Evolutionary conservation across 2,888 invertebrate species (phyloP), one percentile per base, ranked within the genome.

Genomic region (Cylindroiulus punctatus): DNA sequence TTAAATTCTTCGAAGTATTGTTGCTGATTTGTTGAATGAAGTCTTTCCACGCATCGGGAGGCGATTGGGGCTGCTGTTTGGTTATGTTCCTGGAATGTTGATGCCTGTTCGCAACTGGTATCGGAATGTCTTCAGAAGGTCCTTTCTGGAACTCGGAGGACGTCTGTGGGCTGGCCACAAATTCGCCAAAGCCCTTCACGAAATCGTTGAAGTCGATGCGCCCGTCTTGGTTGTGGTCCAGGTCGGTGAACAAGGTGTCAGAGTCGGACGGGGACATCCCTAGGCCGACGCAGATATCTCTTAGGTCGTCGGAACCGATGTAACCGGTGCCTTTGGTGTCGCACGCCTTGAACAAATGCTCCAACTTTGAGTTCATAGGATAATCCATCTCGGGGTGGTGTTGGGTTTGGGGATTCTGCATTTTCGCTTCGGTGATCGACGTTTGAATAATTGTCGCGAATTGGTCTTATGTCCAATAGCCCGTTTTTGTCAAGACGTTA

Each of bases 141-240:
- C 44, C 26, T 7, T 26, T 40, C 5, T 44, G 40, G 40, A n/a
- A 30, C 17, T 30, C 30, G 14, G 40, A 83, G 12, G 86, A 26
- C 26, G 57, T 81, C 30, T 81, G 42, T 22, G 42, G 81, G 82
- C 26, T 82, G 44, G 65, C 36, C 1, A 91, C 87, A 87, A 90
- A 91, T 87, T 91, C 91, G 1, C 90, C 88, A 87, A 93, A 93
- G 4, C 93, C 93, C 86, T 90, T 90, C 3, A 91, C 90, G 88
- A 93, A 93, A 89, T 93, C 93, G 1, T 91, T 90, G 86, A 92
- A 91, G 87, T 91, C 92, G 87, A 93, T 92, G 86, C 90, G 89
- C 0, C 92, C 93, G 89, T 93, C 93, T 5, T 91, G 91, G 88
- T 93, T 92, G 86, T 91, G 91, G 88, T 93, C 93, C 86, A 93